Percentiles rank a stretch among this genome's conserved stretches.
Conservation (phyloP, 2,888 invertebrate genomes). For the Temnothorax rugatulus region DNA sequence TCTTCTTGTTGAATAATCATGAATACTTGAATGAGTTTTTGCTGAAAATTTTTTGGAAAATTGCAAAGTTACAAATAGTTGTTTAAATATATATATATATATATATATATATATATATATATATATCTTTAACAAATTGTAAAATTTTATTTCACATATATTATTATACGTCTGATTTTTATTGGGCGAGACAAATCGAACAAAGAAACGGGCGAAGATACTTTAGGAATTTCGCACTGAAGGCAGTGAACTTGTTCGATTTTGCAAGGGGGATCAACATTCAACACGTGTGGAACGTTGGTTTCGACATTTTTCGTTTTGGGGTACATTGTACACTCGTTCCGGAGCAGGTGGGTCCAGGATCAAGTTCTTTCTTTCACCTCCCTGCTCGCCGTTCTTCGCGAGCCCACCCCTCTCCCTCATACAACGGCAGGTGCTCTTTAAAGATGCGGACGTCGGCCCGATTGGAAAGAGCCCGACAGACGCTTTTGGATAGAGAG, state of each 20-base stretch:
- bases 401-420: slow-evolving; percentile 29
- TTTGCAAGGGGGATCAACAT: slow-evolving; percentile 47
- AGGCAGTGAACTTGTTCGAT: slow-evolving; percentile 21
- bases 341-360: slow-evolving; percentile 79
- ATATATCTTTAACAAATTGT: neutral
- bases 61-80: neutral
- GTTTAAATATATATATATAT: neutral
- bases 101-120: neutral
- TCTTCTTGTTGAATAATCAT: neutral
- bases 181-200: neutral
- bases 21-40: neutral
- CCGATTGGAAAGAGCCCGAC: slow-evolving; percentile 69
- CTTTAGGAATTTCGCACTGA: neutral
- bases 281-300: slow-evolving; percentile 48
- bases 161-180: neutral
- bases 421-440: slow-evolving; percentile 78
- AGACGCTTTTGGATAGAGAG: slow-evolving; percentile 60
- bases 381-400: slow-evolving; percentile 27
- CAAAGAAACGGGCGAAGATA: neutral
- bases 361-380: slow-evolving; percentile 72
- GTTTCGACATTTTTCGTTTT: slow-evolving; percentile 65
- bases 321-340: slow-evolving; percentile 72
- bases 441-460: slow-evolving; percentile 71
- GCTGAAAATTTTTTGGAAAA: neutral
- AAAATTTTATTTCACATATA: neutral